Evolutionary conservation across 2,888 invertebrate species (phyloP), one percentile per base, ranked within the genome.

Genomic region (Thecocarcelia acutangulata): DNA sequence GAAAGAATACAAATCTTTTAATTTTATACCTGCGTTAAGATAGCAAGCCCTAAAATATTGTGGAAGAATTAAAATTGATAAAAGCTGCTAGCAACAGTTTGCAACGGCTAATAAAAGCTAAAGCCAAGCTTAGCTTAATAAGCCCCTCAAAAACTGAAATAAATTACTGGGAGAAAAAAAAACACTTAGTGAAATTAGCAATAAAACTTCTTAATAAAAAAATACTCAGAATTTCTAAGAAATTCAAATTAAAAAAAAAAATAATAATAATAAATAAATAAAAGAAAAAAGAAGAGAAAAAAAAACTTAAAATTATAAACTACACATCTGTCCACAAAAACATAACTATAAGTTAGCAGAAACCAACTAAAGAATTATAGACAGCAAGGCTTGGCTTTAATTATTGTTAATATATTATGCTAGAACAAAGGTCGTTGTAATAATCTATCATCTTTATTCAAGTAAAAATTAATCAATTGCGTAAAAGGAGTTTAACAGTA

Each of bases 141-240:
- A 69, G 80, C 72, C 21, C 50, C 17, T 21, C 50, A 66, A 66
- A 68, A 58, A 69, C 13, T 21, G 24, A 54, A 58, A 61, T 33
- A 56, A 56, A 15, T 15, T 12, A 44, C 28, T 40, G 44, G 44
- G 28, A 68, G 24, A 46, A 76, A 74, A 68, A 63, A 61, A 68
- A 82, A 78, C 74, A 75, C 78, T 75, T 82, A 75, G 82, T 78
- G 78, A 82, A 82, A 66, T 78, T 83, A 83, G 80, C 73, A 80
- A 80, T 80, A 80, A 73, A 80, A 79, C 64, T 74, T 70, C 63
- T 77, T 64, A 77, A 68, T 54, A 78, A 83, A 37, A 73, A 74
- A 82, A 82, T 82, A 82, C 82, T 82, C 82, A 82, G 78, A 82
- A 82, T 82, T 82, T 82, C 82, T 5, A 82, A 78, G 82, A 82